These are phyloP conservation scores for Bicyclus anynana DNA, from an alignment of 1,140 invertebrate genomes.

Conservation along the genomic window DNA sequence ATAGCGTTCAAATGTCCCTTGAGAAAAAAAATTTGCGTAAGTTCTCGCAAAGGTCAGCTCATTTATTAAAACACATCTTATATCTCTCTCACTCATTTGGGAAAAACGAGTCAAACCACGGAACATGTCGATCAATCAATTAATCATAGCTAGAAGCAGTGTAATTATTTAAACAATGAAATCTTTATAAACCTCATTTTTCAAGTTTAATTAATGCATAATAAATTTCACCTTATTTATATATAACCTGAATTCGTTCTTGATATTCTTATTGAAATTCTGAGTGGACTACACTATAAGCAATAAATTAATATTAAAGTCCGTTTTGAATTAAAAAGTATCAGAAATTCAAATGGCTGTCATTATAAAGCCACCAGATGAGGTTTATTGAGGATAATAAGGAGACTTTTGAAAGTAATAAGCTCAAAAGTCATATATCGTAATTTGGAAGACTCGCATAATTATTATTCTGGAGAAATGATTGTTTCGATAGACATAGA, in stretches of 20 bases:
- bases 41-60: no score
- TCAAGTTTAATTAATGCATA: conserved; percentile 4
- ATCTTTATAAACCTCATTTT: background rate
- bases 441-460: no score
- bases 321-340: conserved; percentile 19
- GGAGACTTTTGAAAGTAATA: background rate
- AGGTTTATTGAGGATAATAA: conserved; percentile 8
- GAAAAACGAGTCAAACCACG: no score
- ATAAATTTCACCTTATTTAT: conserved; percentile 11
- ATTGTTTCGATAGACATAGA: no score
- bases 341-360: conserved; percentile 13
- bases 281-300: background rate
- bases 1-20: no score
- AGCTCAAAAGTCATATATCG: background rate
- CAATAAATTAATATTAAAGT: conserved; percentile 20
- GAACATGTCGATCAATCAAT: no score
- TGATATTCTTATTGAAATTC: background rate
- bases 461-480: no score
- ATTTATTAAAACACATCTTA: no score
- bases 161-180: background rate
- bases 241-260: conserved; percentile 1
- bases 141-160: no score
- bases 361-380: background rate
- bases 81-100: no score
- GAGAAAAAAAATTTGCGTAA: no score